phyloP scores from a whole-genome alignment of 2,113 vertebrate genomes.

The Hemichromis elongatus region DNA sequence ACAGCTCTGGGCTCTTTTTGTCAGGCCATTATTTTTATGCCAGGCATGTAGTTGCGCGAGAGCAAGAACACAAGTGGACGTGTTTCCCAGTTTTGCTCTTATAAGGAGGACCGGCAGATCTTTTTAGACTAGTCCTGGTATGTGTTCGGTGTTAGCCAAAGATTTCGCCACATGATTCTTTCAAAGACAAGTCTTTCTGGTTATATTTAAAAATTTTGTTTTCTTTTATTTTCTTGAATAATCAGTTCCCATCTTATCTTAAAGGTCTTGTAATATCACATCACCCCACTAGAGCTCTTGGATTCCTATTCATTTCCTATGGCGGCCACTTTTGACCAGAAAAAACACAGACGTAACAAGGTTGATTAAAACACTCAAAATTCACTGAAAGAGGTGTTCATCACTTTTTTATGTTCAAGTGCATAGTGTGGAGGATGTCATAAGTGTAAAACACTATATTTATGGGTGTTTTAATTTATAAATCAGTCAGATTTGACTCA shows the following conservation, averaged over 20 bases:
- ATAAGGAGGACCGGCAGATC: background rate
- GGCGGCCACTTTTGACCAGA: too few species aligned
- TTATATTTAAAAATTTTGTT: background rate
- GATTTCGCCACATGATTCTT: background rate
- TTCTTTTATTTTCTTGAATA: background rate
- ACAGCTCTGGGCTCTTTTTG: background rate
- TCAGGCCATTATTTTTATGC: background rate
- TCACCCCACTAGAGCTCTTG: background rate
- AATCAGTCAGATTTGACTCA: too few species aligned
- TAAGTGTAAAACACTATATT: too few species aligned
- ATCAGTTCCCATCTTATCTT: background rate
- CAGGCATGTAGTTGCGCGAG: background rate
- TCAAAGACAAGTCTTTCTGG: background rate
- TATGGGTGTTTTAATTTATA: too few species aligned
- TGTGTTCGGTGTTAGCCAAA: background rate
- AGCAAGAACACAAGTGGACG: background rate
- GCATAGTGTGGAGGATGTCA: too few species aligned
- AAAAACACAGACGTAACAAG: too few species aligned
- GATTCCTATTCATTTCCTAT: too few species aligned
- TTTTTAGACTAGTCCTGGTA: background rate
- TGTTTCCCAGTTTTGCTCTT: background rate
- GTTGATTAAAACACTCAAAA: too few species aligned
- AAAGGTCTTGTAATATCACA: background rate
- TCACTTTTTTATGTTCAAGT: too few species aligned
- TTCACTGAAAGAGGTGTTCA: too few species aligned